Evolutionary conservation across 1,140 invertebrate genomes (phyloP), one percentile per base, ranked within the genome.

Genomic region (Holcopasites calliopsidis): DNA sequence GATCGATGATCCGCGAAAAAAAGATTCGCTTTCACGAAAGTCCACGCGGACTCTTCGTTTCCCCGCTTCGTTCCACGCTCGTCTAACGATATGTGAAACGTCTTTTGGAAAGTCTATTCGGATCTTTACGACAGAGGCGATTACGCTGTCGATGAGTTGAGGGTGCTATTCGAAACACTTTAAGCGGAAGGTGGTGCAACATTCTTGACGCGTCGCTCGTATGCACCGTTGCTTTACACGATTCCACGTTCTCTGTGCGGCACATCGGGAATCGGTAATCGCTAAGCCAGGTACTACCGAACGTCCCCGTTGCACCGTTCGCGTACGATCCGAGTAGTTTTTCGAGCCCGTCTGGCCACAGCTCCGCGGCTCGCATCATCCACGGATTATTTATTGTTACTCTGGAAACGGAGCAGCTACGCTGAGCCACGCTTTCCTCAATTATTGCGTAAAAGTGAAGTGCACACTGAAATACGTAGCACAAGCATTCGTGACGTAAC

Each of bases 1-100:
- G n/a, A n/a, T n/a, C n/a, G n/a, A n/a, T 21, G 35, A 16, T 26
- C 57, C 11, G 70, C 61, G 76, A 84, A 79, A 79, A 82, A 83
- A 84, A 87, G 76, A 82, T 84, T 85, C 71, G 83, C 77, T 84
- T 85, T 85, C 83, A 77, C 83, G 79, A 85, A 85, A 86, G 83
- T 77, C 60, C 62, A 55, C 44, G 23, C 60, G 50, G 50, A 42
- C 70, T 79, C 65, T 80, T 68, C 80, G 44, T 82, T 77, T 82
- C 64, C 38, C 49, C 52, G 68, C 26, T 0, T 28, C n/a, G 35
- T 52, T 31, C 21, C n/a, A 3, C 31, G 21, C 47, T 23, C n/a
- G 44, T 26, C 16, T n/a, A n/a, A n/a, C n/a, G n/a, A n/a, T n/a
- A n/a, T n/a, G n/a, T n/a, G n/a, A n/a, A n/a, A n/a, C n/a, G n/a